These are phyloP conservation scores for Emmelina monodactyla DNA, from an alignment of 2,888 invertebrate genomes.

Conservation along the genomic window DNA sequence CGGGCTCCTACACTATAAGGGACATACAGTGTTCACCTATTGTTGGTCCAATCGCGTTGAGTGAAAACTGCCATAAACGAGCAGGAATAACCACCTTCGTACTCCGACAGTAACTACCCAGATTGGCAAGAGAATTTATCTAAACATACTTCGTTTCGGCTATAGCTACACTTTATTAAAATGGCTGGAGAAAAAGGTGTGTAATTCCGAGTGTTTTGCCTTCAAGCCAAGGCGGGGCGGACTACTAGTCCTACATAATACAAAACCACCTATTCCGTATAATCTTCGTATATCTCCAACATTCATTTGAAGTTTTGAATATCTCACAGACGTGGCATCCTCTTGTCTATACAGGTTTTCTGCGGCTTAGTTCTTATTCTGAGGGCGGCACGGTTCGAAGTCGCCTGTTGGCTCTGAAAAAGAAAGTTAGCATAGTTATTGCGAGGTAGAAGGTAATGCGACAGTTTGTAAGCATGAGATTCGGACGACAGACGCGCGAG, in stretches of 20 bases:
- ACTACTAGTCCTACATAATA: no score
- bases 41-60: slow-evolving; percentile 44
- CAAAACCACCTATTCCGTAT: background rate
- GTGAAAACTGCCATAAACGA: slow-evolving; percentile 62
- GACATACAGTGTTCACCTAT: no score
- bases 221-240: no score
- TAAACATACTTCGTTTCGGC: no score
- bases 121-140: no score
- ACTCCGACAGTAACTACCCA: no score
- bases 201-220: no score
- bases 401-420: slow-evolving; percentile 18
- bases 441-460: slow-evolving; percentile 56
- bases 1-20: no score
- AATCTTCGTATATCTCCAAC: background rate
- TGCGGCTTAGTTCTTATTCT: slow-evolving; percentile 15
- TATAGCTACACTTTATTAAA: no score
- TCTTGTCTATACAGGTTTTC: background rate
- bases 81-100: slow-evolving; percentile 28
- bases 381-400: slow-evolving; percentile 26
- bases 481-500: slow-evolving; percentile 29
- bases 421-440: slow-evolving; percentile 32
- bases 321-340: background rate
- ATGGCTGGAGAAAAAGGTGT: no score
- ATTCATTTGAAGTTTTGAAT: slow-evolving; percentile 1
- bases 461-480: slow-evolving; percentile 66